These are phyloP conservation scores for Chionoecetes opilio DNA, from an alignment of 1,140 invertebrate genomes.

Conservation along the genomic window DNA sequence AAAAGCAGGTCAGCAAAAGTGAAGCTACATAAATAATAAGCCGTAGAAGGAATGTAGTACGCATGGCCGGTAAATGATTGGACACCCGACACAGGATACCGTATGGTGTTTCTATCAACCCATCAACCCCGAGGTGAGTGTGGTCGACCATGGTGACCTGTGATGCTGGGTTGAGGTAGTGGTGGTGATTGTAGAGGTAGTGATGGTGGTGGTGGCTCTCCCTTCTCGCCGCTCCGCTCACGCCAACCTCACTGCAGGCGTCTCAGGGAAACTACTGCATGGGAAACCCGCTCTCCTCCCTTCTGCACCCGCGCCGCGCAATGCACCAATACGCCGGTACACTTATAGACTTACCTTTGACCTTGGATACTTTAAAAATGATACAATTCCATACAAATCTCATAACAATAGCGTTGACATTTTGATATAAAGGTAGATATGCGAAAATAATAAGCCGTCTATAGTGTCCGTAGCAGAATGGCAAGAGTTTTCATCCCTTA, in stretches of 20 bases:
- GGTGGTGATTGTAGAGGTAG: not conserved
- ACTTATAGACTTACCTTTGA: not conserved
- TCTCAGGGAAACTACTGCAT: not conserved
- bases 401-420: too few relatives aligned
- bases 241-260: not conserved
- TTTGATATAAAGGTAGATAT: not conserved
- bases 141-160: conserved; percentile 54
- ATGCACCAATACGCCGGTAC: conserved; percentile 41
- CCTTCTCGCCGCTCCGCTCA: not conserved
- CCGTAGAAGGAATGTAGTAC: too few relatives aligned
- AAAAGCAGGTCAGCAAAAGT: not conserved
- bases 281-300: not conserved
- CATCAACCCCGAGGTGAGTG: not conserved
- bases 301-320: conserved; percentile 12
- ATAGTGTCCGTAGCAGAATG: too few relatives aligned
- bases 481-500: too few relatives aligned
- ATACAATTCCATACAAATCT: not conserved
- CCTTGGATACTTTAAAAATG: not conserved
- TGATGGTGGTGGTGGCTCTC: not conserved
- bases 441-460: too few relatives aligned
- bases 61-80: not conserved
- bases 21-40: not conserved
- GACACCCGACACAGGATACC: not conserved
- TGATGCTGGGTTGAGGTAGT: conserved; percentile 10
- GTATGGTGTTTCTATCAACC: not conserved